Evolutionary conservation across 2,797 vertebrate species (phyloP).

Genomic region (Platyrinchus mystaceus): DNA sequence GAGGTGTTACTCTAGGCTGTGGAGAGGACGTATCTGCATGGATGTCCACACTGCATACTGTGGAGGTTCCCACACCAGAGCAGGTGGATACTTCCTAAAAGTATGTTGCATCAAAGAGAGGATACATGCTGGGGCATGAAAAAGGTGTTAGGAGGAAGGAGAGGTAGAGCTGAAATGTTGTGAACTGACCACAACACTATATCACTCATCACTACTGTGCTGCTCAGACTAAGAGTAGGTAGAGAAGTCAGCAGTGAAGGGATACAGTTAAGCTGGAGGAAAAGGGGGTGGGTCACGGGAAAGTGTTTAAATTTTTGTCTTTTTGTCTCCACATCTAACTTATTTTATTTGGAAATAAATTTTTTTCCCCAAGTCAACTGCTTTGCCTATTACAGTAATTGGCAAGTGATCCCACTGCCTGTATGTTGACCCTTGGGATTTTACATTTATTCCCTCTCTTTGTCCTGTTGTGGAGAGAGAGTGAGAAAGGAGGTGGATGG

Average conservation of each 20-base stretch:
- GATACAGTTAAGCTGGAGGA: not conserved
- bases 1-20: not conserved
- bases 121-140: not conserved
- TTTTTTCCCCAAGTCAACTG: not conserved
- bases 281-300: not conserved
- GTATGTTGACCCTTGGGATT: not conserved
- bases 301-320: not conserved
- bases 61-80: not conserved
- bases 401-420: not conserved
- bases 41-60: not conserved
- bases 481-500: not conserved
- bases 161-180: fast-evolving
- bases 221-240: not conserved
- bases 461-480: not conserved
- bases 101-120: fast-evolving
- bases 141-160: not conserved
- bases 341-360: not conserved
- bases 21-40: not conserved
- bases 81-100: not conserved
- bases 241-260: not conserved
- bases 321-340: not conserved
- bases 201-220: fast-evolving
- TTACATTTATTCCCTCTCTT: not conserved
- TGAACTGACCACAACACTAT: not conserved
- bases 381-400: not conserved